These are phyloP conservation scores for Poecilia velifera DNA, from an alignment of 2,797 vertebrate genomes.

Conservation along the genomic window DNA sequence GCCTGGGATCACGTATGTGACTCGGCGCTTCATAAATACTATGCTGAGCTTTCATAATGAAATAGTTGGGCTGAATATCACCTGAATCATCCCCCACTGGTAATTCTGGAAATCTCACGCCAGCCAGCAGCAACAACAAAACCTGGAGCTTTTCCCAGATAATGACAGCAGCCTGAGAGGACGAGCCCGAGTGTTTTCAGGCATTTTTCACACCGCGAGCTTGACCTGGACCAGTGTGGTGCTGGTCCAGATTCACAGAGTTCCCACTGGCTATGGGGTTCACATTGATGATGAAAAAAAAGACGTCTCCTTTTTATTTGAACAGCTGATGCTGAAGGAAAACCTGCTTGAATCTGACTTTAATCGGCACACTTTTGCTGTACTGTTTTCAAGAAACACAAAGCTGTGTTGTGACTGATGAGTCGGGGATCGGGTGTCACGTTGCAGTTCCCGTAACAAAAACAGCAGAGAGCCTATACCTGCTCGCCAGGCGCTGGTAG, in stretches of 20 bases:
- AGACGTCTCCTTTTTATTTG: conserved; percentile 11
- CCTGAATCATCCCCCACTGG: conserved; percentile 17
- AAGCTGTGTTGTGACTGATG: neutral
- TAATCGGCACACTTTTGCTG: neutral
- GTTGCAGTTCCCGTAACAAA: conserved; percentile 1
- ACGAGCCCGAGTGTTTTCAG: neutral
- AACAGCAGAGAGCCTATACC: conserved; percentile 5
- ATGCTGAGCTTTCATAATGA: conserved; percentile 12
- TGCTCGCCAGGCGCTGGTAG: neutral
- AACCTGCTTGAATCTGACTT: conserved; percentile 10
- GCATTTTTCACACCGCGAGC: conserved; percentile 47
- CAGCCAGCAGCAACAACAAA: conserved; percentile 56
- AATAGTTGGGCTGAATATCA: conserved; percentile 15
- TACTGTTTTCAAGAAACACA: neutral
- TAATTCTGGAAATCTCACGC: conserved; percentile 25
- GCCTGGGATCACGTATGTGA: conserved; percentile 31
- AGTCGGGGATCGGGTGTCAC: conserved; percentile 5
- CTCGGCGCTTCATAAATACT: neutral
- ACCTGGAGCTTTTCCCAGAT: conserved; percentile 71
- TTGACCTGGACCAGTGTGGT: conserved; percentile 52
- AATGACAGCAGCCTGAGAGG: conserved; percentile 39
- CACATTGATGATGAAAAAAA: conserved; percentile 38
- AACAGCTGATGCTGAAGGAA: conserved; percentile 39
- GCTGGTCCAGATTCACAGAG: conserved; percentile 57
- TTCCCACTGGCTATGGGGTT: conserved; percentile 60